Evolutionary conservation across 2,113 vertebrate species (phyloP).

Genomic region (Callionymus lyra): DNA sequence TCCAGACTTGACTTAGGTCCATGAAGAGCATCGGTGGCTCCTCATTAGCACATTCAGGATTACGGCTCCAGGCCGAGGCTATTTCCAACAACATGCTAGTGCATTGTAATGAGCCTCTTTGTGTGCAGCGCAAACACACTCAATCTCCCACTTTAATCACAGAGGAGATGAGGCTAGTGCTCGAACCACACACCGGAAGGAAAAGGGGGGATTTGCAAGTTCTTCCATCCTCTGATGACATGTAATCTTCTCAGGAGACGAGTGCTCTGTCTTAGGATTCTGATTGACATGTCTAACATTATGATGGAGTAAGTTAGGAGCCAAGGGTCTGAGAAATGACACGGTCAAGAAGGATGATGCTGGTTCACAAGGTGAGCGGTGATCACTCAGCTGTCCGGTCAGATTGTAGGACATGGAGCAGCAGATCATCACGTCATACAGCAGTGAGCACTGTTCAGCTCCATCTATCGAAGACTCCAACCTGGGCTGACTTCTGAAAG

Average conservation of each 20-base stretch:
- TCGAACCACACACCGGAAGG: conserved; percentile 32
- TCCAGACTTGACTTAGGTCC: conserved; percentile 27
- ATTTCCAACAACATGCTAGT: conserved; percentile 63
- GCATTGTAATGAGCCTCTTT: conserved; percentile 70
- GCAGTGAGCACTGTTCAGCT: too few relatives aligned
- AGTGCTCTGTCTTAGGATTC: conserved; percentile 51
- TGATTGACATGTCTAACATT: conserved; percentile 61
- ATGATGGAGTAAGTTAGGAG: conserved; percentile 23
- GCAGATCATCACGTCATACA: too few relatives aligned
- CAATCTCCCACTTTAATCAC: conserved; percentile 67
- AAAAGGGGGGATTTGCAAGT: conserved; percentile 61
- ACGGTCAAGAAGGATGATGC: conserved; percentile 16
- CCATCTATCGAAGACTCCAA: too few relatives aligned
- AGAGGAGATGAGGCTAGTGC: conserved; percentile 45
- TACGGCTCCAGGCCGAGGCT: conserved; percentile 50
- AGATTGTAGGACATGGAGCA: conserved; percentile 3
- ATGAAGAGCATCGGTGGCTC: conserved; percentile 55
- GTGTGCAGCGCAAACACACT: conserved; percentile 52
- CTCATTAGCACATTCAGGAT: conserved; percentile 67
- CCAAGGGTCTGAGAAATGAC: conserved; percentile 28
- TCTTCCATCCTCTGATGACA: conserved; percentile 64
- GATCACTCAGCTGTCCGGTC: conserved; percentile 23
- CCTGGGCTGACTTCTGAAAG: too few relatives aligned
- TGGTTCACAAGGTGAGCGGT: conserved; percentile 10
- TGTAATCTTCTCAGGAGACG: conserved; percentile 66